phyloP scores from a whole-genome alignment of 2,113 vertebrate genomes.

The Circaetus cinerascens region DNA sequence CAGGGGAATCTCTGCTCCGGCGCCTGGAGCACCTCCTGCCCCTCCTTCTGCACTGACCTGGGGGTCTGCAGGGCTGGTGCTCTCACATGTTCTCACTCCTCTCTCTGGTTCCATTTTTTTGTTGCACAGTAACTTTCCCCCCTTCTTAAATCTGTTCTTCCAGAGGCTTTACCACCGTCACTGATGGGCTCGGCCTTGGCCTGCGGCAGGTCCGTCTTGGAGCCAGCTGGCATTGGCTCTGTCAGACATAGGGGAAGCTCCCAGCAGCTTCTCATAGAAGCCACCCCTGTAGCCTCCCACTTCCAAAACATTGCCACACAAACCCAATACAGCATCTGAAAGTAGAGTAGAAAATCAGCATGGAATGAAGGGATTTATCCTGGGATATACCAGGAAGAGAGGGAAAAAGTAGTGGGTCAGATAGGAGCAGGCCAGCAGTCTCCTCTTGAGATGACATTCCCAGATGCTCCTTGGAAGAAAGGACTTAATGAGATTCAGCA shows the following conservation, averaged over 20 bases:
- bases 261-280: not conserved
- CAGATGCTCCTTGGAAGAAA: not conserved
- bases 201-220: fast-evolving
- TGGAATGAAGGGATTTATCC: fast-evolving
- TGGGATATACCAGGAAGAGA: not conserved
- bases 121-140: no score
- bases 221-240: not conserved
- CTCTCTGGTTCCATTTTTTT: not conserved
- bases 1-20: no score
- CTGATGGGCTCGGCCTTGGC: fast-evolving
- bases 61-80: not conserved
- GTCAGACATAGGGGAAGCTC: not conserved
- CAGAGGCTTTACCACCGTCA: fast-evolving
- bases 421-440: not conserved
- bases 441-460: not conserved
- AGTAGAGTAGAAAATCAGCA: not conserved
- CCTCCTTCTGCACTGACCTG: not conserved
- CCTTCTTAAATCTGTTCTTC: not conserved
- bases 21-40: not conserved
- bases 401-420: not conserved
- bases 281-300: not conserved
- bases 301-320: not conserved
- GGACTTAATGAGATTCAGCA: not conserved
- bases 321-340: not conserved
- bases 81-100: fast-evolving